Conservation (phyloP, 2,888 invertebrate genomes). For the Ornithoptera priamus region DNA sequence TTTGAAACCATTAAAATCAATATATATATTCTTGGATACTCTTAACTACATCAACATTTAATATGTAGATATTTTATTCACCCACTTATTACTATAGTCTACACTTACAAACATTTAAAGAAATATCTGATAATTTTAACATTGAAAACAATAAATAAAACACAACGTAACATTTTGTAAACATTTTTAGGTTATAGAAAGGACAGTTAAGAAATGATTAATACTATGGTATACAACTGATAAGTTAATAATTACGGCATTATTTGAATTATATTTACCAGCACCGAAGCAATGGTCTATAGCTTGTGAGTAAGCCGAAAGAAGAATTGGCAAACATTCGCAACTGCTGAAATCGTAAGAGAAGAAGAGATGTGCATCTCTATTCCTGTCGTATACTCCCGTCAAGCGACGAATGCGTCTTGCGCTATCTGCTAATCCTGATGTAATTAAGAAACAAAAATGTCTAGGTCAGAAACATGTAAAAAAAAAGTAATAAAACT, state of each 20-base stretch:
- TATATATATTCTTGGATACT: neutral
- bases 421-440: constrained; percentile 16
- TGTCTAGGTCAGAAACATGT: neutral
- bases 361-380: constrained; percentile 56
- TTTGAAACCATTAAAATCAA: neutral
- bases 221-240: no score
- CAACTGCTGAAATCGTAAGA: constrained; percentile 77
- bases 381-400: constrained; percentile 36
- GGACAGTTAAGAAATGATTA: no score
- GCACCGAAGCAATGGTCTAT: constrained; percentile 82
- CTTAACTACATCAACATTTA: neutral
- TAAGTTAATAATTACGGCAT: no score
- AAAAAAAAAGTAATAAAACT: no score
- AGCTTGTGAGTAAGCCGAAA: constrained; percentile 79
- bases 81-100: no score
- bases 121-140: no score
- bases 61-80: neutral
- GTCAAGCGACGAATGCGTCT: constrained; percentile 30
- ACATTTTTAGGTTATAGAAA: no score
- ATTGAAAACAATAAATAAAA: no score
- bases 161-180: no score
- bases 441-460: neutral
- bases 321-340: constrained; percentile 79
- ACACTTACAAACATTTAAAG: no score
- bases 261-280: constrained; percentile 53